A percentile compares a stretch with the other conserved stretches of the same genome.
These are phyloP conservation scores for Megalurothrips usitatus DNA, from an alignment of 2,888 invertebrate genomes.

Conservation along the genomic window DNA sequence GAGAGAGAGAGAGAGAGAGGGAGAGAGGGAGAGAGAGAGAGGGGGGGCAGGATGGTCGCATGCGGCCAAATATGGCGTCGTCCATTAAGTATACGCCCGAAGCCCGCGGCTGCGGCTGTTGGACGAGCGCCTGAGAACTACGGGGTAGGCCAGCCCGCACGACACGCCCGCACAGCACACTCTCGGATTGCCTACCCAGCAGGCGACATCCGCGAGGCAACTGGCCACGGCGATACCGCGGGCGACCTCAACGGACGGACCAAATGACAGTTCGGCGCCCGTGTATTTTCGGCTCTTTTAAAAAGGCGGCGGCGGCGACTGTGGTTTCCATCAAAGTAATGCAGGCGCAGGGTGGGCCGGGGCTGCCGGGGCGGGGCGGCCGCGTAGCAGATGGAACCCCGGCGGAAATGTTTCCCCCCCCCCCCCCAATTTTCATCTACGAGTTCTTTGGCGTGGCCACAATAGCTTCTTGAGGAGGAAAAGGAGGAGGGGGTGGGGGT, in stretches of 20 bases:
- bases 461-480: neutral
- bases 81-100: neutral
- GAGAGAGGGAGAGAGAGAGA: too few relatives aligned
- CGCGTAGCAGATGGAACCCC: neutral
- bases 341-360: neutral
- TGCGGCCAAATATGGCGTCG: neutral
- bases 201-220: too few relatives aligned
- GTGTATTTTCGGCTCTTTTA: neutral
- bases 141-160: too few relatives aligned
- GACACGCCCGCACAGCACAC: too few relatives aligned
- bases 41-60: neutral
- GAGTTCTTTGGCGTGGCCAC: conserved; percentile 15
- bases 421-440: conserved; percentile 8
- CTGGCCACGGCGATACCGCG: too few relatives aligned
- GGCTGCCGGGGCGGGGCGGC: too few relatives aligned
- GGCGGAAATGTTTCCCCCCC: neutral
- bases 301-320: too few relatives aligned
- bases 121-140: neutral
- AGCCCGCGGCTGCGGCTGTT: neutral
- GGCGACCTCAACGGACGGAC: too few relatives aligned
- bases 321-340: conserved; percentile 9
- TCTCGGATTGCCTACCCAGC: too few relatives aligned
- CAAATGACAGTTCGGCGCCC: neutral
- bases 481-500: neutral
- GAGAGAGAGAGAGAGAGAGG: too few relatives aligned